Base-by-base conservation (phyloP, 53 echinoderm and acorn worm species). In the Paelopatides confundens region DNA sequence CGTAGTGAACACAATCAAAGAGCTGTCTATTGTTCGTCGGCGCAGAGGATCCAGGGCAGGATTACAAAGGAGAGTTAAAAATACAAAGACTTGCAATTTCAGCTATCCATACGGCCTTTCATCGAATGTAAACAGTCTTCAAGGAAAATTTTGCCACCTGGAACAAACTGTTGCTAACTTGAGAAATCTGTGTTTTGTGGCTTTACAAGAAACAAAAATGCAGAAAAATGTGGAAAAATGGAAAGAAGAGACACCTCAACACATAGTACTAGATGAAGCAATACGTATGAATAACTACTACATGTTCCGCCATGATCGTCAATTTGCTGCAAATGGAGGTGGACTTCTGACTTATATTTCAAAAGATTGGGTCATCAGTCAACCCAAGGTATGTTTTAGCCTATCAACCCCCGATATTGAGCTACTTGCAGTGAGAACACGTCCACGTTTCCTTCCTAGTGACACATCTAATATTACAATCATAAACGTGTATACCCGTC, bases 391-490 rank as follows among this genome's bases (percentile, higher is more conserved):
- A 62, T 62, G 82, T 62, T 4, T 11, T 21, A 82, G 37, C 21
- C 10, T 63, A 21, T 82, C 63, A 23, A 31, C 32, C 7, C 62
- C 33, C 21, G 37, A 82, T 18, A 82, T 35, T 62, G 82, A 82
- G 28, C 31, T 82, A 31, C 63, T 62, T 62, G 82, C 82, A 31
- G 21, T 63, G 28, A 33, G 13, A 32, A 23, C 39, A n/a, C 62
- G 63, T 24, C 37, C 82, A 4, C 82, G 82, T 14, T 82, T 35
- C 37, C 62, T 82, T 3, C 63, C 63, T n/a, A 62, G 82, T 82
- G 63, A 31, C 17, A 10, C 62, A 35, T 30, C 63, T 8, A 82
- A 82, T 82, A 27, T 82, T 32, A 82, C 63, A 8, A 58, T 82
- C 21, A 28, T 82, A 4, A 82, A 62, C 29, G 63, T 82, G 7